A percentile compares a stretch with the other conserved stretches of the same genome.
phyloP scores from a whole-genome alignment of 2,113 vertebrate genomes.

The Procapra przewalskii region DNA sequence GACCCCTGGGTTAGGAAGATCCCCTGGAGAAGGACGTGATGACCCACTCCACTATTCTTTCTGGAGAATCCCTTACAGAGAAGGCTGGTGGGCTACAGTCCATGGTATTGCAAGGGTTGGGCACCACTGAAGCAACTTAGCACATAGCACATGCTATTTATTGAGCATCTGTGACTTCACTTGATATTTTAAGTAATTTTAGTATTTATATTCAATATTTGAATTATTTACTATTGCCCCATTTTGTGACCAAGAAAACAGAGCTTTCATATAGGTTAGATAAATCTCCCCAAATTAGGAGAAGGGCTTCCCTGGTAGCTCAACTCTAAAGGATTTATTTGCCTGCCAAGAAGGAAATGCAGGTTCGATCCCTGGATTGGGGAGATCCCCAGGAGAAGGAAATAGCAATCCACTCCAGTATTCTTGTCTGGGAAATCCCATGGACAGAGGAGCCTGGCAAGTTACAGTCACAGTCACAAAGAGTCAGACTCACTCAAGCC shows the following conservation, averaged over 20 bases:
- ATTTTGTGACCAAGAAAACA: neutral
- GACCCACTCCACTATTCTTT: neutral
- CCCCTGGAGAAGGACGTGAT: neutral
- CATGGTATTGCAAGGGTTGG: neutral
- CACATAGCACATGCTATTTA: neutral
- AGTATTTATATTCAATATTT: neutral
- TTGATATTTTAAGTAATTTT: neutral
- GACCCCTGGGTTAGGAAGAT: neutral
- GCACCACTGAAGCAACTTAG: neutral
- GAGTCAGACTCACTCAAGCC: neutral
- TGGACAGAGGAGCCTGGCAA: neutral
- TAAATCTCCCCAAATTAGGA: neutral
- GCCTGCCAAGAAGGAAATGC: neutral
- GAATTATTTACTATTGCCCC: neutral
- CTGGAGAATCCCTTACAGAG: neutral
- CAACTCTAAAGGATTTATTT: neutral
- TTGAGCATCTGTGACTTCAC: neutral
- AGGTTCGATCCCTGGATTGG: neutral
- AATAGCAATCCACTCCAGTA: neutral
- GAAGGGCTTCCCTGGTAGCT: neutral
- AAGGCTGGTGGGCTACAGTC: neutral
- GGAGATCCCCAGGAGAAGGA: neutral
- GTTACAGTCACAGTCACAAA: neutral
- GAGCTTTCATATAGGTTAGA: neutral
- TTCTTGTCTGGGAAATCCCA: neutral